Conservation (phyloP, 2,113 vertebrate species). For the Nyctibius bracteatus region DNA sequence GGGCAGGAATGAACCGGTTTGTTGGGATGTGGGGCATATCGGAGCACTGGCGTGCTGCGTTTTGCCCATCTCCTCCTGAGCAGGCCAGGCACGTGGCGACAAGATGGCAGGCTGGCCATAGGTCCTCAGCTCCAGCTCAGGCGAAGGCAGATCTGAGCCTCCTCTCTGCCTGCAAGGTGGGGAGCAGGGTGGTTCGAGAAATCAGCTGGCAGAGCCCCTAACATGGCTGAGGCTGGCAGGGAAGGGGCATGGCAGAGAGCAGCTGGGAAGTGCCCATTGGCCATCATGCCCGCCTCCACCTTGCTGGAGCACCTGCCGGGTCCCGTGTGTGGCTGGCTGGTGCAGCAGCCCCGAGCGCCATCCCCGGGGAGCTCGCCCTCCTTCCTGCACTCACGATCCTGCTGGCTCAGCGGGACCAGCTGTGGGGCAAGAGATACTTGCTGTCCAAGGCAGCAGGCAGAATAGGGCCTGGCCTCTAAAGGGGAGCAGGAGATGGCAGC, state of each 20-base stretch:
- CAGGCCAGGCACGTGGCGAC: accelerated
- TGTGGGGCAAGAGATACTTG: accelerated
- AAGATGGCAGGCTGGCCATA: accelerated
- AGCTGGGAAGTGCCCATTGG: accelerated
- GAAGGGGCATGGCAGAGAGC: accelerated
- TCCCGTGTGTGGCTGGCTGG: accelerated
- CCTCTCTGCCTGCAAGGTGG: not conserved
- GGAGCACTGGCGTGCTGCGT: accelerated
- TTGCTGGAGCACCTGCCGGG: accelerated
- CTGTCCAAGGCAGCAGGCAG: not conserved
- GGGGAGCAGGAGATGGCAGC: not conserved
- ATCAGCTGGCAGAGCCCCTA: not conserved
- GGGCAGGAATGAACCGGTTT: not conserved
- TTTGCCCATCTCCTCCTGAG: accelerated
- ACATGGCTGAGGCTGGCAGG: not conserved
- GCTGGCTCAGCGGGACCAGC: not conserved
- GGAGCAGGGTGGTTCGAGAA: accelerated
- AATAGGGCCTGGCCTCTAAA: accelerated
- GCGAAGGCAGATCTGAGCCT: accelerated
- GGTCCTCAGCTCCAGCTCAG: not conserved
- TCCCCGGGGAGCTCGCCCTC: not conserved
- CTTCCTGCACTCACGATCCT: accelerated
- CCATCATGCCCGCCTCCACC: accelerated
- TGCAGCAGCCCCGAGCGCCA: accelerated
- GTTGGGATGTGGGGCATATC: accelerated